Evolutionary conservation across 2,888 invertebrate species (phyloP), one percentile per base, ranked within the genome.

Genomic region (Agelastica alni): DNA sequence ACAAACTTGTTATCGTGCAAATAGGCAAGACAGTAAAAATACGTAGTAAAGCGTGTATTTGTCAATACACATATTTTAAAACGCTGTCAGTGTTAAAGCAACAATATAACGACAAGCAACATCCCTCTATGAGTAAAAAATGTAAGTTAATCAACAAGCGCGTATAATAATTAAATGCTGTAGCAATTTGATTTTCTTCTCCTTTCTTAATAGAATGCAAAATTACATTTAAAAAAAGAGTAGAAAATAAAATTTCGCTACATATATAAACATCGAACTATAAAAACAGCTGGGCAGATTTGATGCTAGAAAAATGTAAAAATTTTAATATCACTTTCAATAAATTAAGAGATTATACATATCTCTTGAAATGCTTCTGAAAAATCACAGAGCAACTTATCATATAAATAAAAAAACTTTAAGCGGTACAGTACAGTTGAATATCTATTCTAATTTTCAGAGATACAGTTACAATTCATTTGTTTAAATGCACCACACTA

Each of bases 261-360:
- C n/a, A n/a, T n/a, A n/a, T n/a, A n/a, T n/a, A n/a, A n/a, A n/a
- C n/a, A n/a, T n/a, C 51, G 60, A 58, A 58, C 60, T 53, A 47
- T 46, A 59, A 52, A 55, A 64, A 62, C 63, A 62, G 60, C 63
- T 64, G 66, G 63, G 62, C 63, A 63, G 63, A 62, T n/a, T n/a
- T 43, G 45, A 53, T 51, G 34, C 36, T 49, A 52, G 14, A 53
- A 59, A 55, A 61, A 51, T 26, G 55, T 36, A 47, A 46, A 51
- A 51, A 59, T n/a, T n/a, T n/a, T n/a, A 56, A 55, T 55, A 56
- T 61, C 58, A 48, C 57, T 42, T 54, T 37, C 32, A 39, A 42
- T 46, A 41, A 18, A 36, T 16, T 34, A 28, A 22, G 47, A 55
- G 47, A 51, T 49, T 32, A 7, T n/a, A n/a, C 0, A 20, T 39